Conservation (phyloP, 2,888 invertebrate species). For the Troides oblongomaculatus region DNA sequence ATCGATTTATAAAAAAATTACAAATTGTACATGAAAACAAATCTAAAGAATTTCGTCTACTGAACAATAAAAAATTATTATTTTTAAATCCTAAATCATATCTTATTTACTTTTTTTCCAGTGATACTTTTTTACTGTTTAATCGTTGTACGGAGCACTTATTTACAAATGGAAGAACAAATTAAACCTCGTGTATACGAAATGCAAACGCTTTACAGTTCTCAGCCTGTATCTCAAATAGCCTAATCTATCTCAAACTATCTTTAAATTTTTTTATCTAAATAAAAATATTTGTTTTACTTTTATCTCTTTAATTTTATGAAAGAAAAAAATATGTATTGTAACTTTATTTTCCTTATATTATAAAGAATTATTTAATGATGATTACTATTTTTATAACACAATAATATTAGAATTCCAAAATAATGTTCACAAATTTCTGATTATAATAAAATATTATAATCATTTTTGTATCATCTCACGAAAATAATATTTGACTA, state of each 20-base stretch:
- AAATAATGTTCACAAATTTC: too few species aligned
- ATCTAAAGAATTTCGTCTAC: too few species aligned
- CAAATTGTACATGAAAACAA: too few species aligned
- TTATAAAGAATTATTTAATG: background rate
- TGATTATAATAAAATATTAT: too few species aligned
- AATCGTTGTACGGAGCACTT: constrained; percentile 61
- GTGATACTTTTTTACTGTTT: constrained; percentile 60
- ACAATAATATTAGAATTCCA: too few species aligned
- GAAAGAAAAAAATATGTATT: background rate
- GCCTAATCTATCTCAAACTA: constrained; percentile 33
- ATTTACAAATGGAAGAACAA: constrained; percentile 59
- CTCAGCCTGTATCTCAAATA: constrained; percentile 47
- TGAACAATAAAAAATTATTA: too few species aligned
- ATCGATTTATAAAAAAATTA: background rate
- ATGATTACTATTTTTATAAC: background rate
- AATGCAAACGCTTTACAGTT: constrained; percentile 56
- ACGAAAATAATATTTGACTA: too few species aligned
- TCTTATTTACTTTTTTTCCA: constrained; percentile 42
- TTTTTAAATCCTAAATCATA: background rate
- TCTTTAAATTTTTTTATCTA: background rate
- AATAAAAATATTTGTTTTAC: background rate
- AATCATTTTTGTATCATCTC: too few species aligned
- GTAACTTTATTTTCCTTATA: background rate
- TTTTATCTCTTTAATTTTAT: background rate
- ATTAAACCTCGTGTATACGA: constrained; percentile 54